Percentiles rank a stretch among this genome's conserved stretches.
phyloP scores from a whole-genome alignment of 2,888 invertebrate species.

The Cepaea hortensis region DNA sequence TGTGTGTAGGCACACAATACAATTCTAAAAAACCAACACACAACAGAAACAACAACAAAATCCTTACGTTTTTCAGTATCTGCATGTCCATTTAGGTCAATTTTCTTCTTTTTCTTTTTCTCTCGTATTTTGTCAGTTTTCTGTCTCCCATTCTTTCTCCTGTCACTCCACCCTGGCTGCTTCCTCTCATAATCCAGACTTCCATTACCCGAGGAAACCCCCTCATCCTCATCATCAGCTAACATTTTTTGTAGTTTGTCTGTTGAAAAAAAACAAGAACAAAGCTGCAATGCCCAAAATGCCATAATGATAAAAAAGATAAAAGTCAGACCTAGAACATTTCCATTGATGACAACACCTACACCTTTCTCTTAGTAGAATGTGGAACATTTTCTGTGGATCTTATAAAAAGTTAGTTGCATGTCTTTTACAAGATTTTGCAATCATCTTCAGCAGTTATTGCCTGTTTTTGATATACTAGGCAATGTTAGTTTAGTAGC shows the following conservation, averaged over 20 bases:
- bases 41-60: not conserved
- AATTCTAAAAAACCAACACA: not conserved
- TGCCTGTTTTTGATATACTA: too few relatives aligned
- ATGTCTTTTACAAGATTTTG: too few relatives aligned
- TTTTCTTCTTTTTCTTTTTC: slow-evolving; percentile 42
- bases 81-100: not conserved
- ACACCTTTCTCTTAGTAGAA: too few relatives aligned
- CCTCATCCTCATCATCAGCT: slow-evolving; percentile 32
- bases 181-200: not conserved
- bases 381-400: too few relatives aligned
- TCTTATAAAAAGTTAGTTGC: too few relatives aligned
- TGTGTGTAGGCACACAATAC: too few relatives aligned
- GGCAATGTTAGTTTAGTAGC: too few relatives aligned
- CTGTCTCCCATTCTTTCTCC: slow-evolving; percentile 37
- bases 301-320: not conserved
- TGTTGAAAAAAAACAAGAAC: not conserved
- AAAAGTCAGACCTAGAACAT: too few relatives aligned
- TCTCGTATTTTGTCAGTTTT: slow-evolving; percentile 22
- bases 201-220: not conserved
- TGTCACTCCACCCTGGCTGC: slow-evolving; percentile 17
- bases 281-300: too few relatives aligned
- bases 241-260: not conserved
- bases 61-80: slow-evolving; percentile 40
- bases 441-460: too few relatives aligned
- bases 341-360: too few relatives aligned